phyloP scores from a whole-genome alignment of 1,140 invertebrate species.

The Meteorus sp. region DNA sequence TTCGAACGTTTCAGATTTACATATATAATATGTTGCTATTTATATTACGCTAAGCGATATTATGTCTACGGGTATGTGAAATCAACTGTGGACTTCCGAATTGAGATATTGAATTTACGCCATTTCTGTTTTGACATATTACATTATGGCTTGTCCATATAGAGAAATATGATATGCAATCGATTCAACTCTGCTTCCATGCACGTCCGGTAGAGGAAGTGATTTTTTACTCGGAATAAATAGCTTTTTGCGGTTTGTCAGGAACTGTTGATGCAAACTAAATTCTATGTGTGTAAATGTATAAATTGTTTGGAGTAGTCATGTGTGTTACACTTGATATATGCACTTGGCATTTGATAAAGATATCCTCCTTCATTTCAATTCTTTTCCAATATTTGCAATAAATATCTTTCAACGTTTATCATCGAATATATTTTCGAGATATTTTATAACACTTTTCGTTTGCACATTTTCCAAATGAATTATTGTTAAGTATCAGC shows the following conservation, averaged over 20 bases:
- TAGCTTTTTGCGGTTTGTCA: conserved; percentile 57
- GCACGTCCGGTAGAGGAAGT: conserved; percentile 44
- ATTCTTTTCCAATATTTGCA: neutral
- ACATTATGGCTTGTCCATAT: conserved; percentile 29
- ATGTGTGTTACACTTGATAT: no score
- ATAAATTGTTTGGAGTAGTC: no score
- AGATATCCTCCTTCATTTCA: no score
- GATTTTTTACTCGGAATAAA: conserved; percentile 55
- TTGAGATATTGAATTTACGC: conserved; percentile 58
- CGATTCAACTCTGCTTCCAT: conserved; percentile 40
- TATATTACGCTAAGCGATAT: conserved; percentile 15
- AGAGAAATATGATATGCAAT: conserved; percentile 46
- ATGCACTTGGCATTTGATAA: no score
- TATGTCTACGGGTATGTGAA: conserved; percentile 12
- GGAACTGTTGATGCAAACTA: conserved; percentile 21
- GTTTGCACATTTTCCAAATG: neutral
- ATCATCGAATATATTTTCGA: no score
- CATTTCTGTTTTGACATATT: conserved; percentile 56
- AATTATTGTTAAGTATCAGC: neutral
- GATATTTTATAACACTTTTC: neutral
- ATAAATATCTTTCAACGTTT: no score
- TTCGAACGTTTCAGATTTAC: conserved; percentile 15
- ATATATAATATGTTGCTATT: conserved; percentile 4
- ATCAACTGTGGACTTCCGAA: conserved; percentile 25
- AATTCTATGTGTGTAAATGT: neutral